phyloP scores from a whole-genome alignment of 2,797 vertebrate species.

The Clarias pachynema region DNA sequence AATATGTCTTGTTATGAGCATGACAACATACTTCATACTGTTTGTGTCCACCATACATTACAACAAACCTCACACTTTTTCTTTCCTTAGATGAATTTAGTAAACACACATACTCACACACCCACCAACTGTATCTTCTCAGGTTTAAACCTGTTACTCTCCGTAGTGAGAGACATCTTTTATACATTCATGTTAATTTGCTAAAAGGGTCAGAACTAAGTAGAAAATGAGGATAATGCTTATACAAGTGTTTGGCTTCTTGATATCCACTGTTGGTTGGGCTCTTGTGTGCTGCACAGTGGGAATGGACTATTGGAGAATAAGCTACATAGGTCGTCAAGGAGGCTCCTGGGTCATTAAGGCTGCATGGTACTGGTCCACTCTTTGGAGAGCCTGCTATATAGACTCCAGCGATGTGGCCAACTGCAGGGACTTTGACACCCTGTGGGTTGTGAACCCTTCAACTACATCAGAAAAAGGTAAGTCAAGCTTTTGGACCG shows the following conservation, averaged over 20 bases:
- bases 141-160: slow-evolving; percentile 22
- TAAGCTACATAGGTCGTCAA: slow-evolving; percentile 70
- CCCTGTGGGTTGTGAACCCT: slow-evolving; percentile 69
- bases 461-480: slow-evolving; percentile 21
- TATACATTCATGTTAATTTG: neutral
- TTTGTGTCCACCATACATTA: too few species aligned
- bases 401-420: slow-evolving; percentile 70
- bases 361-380: slow-evolving; percentile 79
- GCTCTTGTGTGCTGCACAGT: slow-evolving; percentile 73
- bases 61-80: neutral
- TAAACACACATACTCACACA: slow-evolving; percentile 16
- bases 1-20: slow-evolving; percentile 59
- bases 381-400: slow-evolving; percentile 78
- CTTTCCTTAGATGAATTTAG: slow-evolving; percentile 26
- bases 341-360: slow-evolving; percentile 77
- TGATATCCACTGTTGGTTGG: slow-evolving; percentile 76
- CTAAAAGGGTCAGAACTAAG: neutral
- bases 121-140: neutral
- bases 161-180: neutral
- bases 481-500: neutral
- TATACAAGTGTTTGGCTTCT: slow-evolving; percentile 74
- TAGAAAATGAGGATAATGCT: slow-evolving; percentile 72
- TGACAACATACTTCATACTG: slow-evolving; percentile 32
- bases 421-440: slow-evolving; percentile 73
- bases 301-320: slow-evolving; percentile 78